Evolutionary conservation across 2,888 invertebrate species (phyloP).

Genomic region (Lutraria lutraria): DNA sequence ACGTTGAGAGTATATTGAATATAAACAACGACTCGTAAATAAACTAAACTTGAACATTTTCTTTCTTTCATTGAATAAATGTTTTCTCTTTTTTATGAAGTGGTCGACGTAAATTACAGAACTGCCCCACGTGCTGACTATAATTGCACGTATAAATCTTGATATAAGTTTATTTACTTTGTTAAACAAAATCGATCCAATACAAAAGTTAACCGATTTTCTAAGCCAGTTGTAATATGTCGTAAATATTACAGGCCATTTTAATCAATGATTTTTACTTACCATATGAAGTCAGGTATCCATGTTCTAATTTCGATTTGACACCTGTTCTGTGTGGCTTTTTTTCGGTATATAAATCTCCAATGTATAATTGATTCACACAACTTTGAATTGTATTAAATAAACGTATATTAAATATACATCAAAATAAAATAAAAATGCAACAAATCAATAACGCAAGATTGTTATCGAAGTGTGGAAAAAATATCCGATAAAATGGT

Average conservation of each 20-base stretch:
- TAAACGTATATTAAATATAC: not conserved
- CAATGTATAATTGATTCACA: not conserved
- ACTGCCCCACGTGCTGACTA: too few relatives aligned
- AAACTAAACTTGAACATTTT: too few relatives aligned
- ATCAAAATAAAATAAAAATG: not conserved
- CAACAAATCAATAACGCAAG: not conserved
- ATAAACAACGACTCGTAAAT: too few relatives aligned
- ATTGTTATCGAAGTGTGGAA: not conserved
- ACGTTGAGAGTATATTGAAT: too few relatives aligned
- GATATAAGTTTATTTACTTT: too few relatives aligned
- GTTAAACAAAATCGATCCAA: too few relatives aligned
- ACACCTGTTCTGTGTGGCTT: not conserved
- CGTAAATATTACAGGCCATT: not conserved
- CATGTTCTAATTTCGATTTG: not conserved
- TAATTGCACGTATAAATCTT: too few relatives aligned
- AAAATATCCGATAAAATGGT: slow-evolving; percentile 11
- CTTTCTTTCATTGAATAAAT: too few relatives aligned
- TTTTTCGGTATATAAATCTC: not conserved
- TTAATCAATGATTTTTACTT: slow-evolving; percentile 8
- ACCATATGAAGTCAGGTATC: slow-evolving; percentile 1
- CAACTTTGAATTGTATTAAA: not conserved
- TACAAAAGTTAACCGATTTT: not conserved
- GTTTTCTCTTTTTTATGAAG: too few relatives aligned
- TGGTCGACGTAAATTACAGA: too few relatives aligned
- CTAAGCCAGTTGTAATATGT: not conserved